These are phyloP conservation scores for Papilio polyxenes DNA, from an alignment of 1,140 invertebrate species.

Conservation along the genomic window DNA sequence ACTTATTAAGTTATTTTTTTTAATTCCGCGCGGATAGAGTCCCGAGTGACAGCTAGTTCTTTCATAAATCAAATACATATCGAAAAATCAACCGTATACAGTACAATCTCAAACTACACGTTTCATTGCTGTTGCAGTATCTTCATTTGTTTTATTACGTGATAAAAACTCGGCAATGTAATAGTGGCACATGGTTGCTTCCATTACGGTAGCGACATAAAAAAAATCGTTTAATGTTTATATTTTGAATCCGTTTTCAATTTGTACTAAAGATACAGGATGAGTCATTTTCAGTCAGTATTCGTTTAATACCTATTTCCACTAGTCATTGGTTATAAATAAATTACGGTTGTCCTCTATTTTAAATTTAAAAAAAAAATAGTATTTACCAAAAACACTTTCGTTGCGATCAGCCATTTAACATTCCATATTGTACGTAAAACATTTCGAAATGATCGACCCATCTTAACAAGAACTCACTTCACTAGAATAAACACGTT, in stretches of 20 bases:
- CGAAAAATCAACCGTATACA: neutral
- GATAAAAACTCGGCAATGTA: constrained; percentile 9
- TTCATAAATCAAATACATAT: neutral
- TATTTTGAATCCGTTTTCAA: constrained; percentile 11
- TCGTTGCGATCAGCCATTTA: constrained; percentile 70
- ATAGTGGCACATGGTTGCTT: neutral
- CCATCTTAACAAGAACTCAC: constrained; percentile 46
- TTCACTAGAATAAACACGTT: neutral
- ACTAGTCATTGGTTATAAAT: no score
- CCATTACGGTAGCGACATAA: constrained; percentile 16
- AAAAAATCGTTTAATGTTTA: constrained; percentile 7
- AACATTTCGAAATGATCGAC: constrained; percentile 57
- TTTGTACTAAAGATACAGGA: neutral
- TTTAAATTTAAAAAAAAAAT: constrained; percentile 1
- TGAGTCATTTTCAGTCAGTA: neutral
- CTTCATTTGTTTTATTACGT: neutral
- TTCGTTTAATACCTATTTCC: neutral
- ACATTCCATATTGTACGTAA: constrained; percentile 68
- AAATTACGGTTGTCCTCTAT: neutral
- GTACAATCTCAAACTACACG: neutral
- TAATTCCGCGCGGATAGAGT: no score
- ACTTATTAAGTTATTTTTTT: neutral
- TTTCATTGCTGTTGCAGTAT: neutral
- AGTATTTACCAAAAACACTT: constrained; percentile 70
- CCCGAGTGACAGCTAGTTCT: no score